Evolutionary conservation across 1,140 invertebrate genomes (phyloP).

Genomic region (Hermatobates lingyangjiaoensis): DNA sequence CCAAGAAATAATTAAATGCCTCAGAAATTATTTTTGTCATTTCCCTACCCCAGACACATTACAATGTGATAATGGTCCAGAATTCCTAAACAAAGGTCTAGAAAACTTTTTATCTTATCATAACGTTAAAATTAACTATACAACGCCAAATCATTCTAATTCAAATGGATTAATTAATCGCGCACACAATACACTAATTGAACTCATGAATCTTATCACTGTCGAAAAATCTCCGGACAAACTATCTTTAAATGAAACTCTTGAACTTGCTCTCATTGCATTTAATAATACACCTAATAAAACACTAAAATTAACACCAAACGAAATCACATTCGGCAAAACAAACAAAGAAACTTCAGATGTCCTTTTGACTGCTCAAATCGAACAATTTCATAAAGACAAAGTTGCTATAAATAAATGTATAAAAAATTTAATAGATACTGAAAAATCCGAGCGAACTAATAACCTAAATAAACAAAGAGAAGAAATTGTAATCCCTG

Average conservation of each 20-base stretch:
- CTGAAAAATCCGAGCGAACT: conserved; percentile 1
- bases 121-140: not conserved
- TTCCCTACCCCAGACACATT: not conserved
- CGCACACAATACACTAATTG: not conserved
- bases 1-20: not conserved
- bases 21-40: not conserved
- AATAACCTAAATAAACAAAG: not conserved
- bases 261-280: conserved; percentile 1
- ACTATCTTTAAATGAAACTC: not conserved
- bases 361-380: not conserved
- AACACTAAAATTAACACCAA: conserved; percentile 1
- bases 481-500: not conserved
- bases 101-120: conserved; percentile 1
- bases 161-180: conserved; percentile 1
- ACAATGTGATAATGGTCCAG: not conserved
- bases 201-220: conserved; percentile 1
- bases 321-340: conserved; percentile 3
- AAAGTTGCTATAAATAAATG: not conserved
- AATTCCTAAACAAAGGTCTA: conserved; percentile 3
- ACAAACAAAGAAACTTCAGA: not conserved
- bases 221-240: not conserved
- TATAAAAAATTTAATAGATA: not conserved
- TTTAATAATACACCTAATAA: conserved; percentile 2
- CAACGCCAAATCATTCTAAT: not conserved
- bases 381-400: not conserved